A percentile compares a stretch with the other conserved stretches of the same genome.
Evolutionary conservation across 1,140 invertebrate species (phyloP).

Genomic region (Pseudomyrmex dendroicus): DNA sequence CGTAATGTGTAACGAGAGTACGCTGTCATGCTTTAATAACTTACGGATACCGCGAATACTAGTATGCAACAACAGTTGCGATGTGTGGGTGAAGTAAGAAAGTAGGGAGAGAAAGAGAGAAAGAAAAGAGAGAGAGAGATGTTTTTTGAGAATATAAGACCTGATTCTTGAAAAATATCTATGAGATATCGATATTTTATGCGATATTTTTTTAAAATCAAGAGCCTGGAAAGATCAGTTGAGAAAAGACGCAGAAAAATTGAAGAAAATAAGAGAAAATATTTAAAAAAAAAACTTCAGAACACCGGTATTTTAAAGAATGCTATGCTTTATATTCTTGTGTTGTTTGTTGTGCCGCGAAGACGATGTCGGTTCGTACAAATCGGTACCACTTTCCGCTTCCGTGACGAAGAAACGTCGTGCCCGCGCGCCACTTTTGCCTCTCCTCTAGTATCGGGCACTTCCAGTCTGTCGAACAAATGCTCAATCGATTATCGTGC

Average conservation of each 20-base stretch:
- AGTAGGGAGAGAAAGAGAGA: too few relatives aligned
- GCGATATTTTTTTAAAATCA: not conserved
- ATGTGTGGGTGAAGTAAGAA: not conserved
- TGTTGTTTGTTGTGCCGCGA: not conserved
- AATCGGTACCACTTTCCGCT: conserved; percentile 47
- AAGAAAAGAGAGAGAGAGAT: too few relatives aligned
- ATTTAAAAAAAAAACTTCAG: not conserved
- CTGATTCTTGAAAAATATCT: conserved; percentile 1
- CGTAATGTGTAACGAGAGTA: conserved; percentile 50
- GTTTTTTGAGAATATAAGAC: not conserved
- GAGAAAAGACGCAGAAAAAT: not conserved
- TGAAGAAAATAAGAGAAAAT: not conserved
- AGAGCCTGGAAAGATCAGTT: too few relatives aligned
- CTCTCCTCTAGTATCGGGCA: conserved; percentile 46
- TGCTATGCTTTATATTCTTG: not conserved
- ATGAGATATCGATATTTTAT: conserved; percentile 7
- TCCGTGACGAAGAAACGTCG: conserved; percentile 44
- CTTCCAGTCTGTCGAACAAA: conserved; percentile 63
- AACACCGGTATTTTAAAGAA: too few relatives aligned
- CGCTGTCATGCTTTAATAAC: conserved; percentile 31
- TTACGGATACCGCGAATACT: not conserved
- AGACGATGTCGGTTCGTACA: conserved; percentile 45
- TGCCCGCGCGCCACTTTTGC: conserved; percentile 41
- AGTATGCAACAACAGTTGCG: not conserved
- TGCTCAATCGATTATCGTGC: conserved; percentile 63